These are phyloP conservation scores for Imbricaverruca yamaguchii DNA, from an alignment of 2,888 invertebrate species.

Conservation along the genomic window DNA sequence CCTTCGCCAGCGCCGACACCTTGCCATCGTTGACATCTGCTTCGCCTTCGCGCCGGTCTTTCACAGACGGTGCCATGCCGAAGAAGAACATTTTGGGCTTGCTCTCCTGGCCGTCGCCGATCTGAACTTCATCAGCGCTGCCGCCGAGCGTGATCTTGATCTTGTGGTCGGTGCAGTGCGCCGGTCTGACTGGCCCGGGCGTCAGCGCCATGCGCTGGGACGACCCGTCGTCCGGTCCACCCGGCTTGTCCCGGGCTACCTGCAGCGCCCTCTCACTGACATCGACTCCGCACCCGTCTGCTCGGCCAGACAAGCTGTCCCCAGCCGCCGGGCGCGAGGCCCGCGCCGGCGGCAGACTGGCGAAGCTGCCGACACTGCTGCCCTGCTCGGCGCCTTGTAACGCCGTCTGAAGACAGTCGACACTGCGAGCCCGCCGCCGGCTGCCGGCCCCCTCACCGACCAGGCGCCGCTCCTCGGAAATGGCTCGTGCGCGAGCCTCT, in stretches of 20 bases:
- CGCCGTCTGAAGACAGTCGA: slow-evolving; percentile 32
- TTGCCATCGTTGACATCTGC: neutral
- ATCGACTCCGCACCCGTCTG: neutral
- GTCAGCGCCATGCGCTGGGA: neutral
- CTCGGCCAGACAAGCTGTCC: neutral
- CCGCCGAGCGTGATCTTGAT: neutral
- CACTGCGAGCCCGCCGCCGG: slow-evolving; percentile 30
- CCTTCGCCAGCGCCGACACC: neutral
- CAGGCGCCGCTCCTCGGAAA: neutral
- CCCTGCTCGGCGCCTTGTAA: slow-evolving; percentile 22
- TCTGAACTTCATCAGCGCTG: neutral
- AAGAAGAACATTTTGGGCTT: slow-evolving; percentile 32
- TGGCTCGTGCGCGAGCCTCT: neutral
- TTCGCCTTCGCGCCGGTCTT: neutral
- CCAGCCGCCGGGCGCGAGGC: neutral
- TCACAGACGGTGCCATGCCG: slow-evolving; percentile 30
- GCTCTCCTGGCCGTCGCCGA: neutral
- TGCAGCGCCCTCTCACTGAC: neutral
- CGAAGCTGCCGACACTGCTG: neutral
- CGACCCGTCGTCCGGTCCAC: neutral
- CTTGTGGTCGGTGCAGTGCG: neutral
- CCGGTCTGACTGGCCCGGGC: neutral
- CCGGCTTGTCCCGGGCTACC: neutral
- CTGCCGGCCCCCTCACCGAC: neutral
- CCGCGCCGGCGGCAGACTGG: neutral